Conservation (phyloP, 2,113 vertebrate species). For the Bucco capensis region DNA sequence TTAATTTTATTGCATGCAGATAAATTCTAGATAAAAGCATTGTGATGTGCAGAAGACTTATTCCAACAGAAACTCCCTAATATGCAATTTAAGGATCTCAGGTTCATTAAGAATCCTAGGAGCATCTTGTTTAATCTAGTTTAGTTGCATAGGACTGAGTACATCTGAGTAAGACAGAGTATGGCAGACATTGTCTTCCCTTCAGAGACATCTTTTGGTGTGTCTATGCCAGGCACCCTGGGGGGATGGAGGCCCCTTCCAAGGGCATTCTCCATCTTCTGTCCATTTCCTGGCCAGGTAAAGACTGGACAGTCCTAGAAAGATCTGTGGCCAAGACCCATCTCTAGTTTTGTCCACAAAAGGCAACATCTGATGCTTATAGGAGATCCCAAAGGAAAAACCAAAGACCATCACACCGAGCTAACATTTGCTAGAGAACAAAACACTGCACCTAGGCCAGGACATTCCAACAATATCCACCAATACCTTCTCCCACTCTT, state of each 20-base stretch:
- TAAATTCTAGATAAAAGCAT: neutral
- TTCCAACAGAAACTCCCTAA: neutral
- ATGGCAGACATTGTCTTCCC: neutral
- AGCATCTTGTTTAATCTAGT: neutral
- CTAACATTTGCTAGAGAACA: neutral
- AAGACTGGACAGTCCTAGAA: neutral
- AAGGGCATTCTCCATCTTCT: neutral
- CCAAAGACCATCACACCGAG: neutral
- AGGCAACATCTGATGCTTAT: neutral
- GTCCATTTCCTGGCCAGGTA: neutral
- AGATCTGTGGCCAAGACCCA: neutral
- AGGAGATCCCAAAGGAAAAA: neutral
- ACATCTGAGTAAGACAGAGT: neutral
- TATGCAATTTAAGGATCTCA: neutral
- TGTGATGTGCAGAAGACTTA: neutral
- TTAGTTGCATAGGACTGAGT: neutral
- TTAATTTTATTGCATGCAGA: neutral
- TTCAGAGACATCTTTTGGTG: neutral
- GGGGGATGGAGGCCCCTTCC: neutral
- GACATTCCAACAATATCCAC: rapidly evolving
- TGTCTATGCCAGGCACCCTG: neutral
- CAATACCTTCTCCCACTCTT: neutral
- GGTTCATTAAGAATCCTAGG: neutral
- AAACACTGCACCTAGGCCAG: too few relatives aligned
- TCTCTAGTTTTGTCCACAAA: neutral